phyloP scores from a whole-genome alignment of 2,888 invertebrate species.

The Brenthis daphne region DNA sequence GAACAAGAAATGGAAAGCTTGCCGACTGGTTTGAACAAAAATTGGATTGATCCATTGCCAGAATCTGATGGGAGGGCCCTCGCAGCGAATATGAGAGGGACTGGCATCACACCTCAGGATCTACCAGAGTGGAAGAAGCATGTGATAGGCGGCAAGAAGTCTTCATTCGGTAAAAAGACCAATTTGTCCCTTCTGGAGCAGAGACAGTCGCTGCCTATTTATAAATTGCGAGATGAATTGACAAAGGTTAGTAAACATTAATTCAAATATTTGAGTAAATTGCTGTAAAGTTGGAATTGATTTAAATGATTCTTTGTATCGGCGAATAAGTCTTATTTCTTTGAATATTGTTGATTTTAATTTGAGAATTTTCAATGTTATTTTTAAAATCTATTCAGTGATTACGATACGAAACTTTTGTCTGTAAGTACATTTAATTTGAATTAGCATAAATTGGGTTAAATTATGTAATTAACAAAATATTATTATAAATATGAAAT shows the following conservation, averaged over 20 bases:
- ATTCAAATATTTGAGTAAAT: too few relatives aligned
- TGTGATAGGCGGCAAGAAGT: constrained; percentile 98
- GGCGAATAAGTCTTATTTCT: too few relatives aligned
- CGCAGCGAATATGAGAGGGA: constrained; percentile 91
- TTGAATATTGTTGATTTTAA: too few relatives aligned
- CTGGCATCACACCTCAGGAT: constrained; percentile 92
- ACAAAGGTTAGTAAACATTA: constrained; percentile 84
- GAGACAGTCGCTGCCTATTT: constrained; percentile 97
- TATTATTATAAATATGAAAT: too few relatives aligned
- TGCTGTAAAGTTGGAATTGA: too few relatives aligned
- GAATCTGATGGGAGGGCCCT: constrained; percentile 88
- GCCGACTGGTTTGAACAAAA: constrained; percentile 91
- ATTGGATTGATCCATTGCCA: constrained; percentile 98
- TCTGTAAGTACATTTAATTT: too few relatives aligned
- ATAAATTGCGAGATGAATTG: constrained; percentile 95
- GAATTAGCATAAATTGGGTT: too few relatives aligned
- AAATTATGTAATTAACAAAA: too few relatives aligned
- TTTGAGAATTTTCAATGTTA: too few relatives aligned
- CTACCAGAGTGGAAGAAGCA: constrained; percentile 99
- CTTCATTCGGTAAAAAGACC: constrained; percentile 98
- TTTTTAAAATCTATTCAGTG: too few relatives aligned
- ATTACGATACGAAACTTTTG: too few relatives aligned
- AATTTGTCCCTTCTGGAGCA: constrained; percentile 97
- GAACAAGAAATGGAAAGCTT: constrained; percentile 94
- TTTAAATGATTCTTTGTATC: too few relatives aligned